These are phyloP conservation scores for Rhincodon typus DNA, from an alignment of 2,797 vertebrate genomes.

Conservation along the genomic window DNA sequence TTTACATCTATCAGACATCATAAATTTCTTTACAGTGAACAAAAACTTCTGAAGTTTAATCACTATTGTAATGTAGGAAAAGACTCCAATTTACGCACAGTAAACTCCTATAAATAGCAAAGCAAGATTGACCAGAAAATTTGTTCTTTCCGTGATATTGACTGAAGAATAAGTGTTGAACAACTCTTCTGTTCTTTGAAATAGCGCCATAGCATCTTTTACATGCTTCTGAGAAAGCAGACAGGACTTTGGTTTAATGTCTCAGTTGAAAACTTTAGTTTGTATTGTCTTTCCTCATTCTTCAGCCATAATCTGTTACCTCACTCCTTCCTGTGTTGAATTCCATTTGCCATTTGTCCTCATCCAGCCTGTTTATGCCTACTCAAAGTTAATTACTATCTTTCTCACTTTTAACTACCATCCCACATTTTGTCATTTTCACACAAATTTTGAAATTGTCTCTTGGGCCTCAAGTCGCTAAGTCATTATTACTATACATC, in stretches of 20 bases:
- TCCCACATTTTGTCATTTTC: not conserved
- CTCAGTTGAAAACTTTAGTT: not conserved
- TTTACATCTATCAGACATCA: not conserved
- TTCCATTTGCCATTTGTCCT: not conserved
- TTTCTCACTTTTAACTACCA: not conserved
- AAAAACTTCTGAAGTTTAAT: not conserved
- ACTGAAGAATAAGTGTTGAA: not conserved
- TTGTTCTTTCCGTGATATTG: not conserved
- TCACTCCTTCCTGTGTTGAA: not conserved
- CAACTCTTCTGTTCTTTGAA: not conserved
- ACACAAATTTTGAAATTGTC: not conserved
- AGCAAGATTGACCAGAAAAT: not conserved
- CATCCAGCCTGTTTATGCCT: not conserved
- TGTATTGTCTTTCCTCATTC: not conserved
- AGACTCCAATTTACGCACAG: no score
- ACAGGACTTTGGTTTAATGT: not conserved
- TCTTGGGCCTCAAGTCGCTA: not conserved
- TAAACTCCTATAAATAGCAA: not conserved
- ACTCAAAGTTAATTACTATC: not conserved
- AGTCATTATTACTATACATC: not conserved
- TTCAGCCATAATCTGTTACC: not conserved
- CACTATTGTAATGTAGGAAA: not conserved
- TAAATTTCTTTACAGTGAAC: not conserved
- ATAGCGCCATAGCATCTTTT: not conserved
- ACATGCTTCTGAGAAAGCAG: not conserved